Base-by-base conservation (phyloP, 2,888 invertebrate species). In the Danaus chrysippus region DNA sequence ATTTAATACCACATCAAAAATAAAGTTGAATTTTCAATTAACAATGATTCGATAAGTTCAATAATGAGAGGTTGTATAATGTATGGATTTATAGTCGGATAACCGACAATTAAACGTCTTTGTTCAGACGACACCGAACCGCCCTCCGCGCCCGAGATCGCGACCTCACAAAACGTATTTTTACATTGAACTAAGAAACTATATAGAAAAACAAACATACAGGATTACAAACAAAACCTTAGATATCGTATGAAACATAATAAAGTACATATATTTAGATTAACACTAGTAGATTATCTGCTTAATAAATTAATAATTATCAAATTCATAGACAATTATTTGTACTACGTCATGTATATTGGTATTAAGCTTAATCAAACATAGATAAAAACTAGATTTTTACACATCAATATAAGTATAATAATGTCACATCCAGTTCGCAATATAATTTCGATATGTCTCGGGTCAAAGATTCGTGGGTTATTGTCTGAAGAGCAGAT, bases 101-200 rank as follows among this genome's bases (percentile, higher is more conserved):
- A 86, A 83, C 88, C 87, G 74, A 80, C 85, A 89, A 90, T 90
- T 90, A 90, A 86, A 84, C 79, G 82, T 84, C 88, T 87, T 86
- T 87, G 87, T 88, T 85, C 79, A 76, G 68, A 69, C 73, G 67
- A 69, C 68, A 69, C 69, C 69, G 72, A 73, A 68, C 71, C 72
- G 67, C 76, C 78, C 69, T 62, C 63, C 58, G 67, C 71, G 70
- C 72, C 70, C 68, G 76, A 70, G 73, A 64, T 64, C 69, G 70
- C 74, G 79, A 77, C 80, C 79, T 71, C 78, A 76, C 80, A 76
- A 75, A 76, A 78, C 73, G 76, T 68, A 67, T 65, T 67, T 62
- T 56, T 57, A 69, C 75, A 71, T 68, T 59, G 69, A 71, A 68
- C 66, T 65, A 73, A 58, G 70, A 70, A 72, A 61, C 64, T 54